Evolutionary conservation across 2,888 invertebrate species (phyloP).

Genomic region (Drosophila dives): DNA sequence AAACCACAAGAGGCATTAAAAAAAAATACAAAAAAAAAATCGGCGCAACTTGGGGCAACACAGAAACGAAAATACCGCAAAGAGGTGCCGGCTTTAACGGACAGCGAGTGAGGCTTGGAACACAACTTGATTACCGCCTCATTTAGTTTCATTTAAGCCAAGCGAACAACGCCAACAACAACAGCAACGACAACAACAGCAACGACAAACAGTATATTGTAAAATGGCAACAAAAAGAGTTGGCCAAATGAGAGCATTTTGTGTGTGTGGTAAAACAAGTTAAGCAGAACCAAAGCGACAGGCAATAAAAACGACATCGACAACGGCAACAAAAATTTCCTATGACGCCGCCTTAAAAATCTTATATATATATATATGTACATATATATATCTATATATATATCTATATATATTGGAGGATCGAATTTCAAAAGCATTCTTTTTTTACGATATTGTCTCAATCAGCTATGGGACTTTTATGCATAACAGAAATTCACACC

Average conservation of each 20-base stretch:
- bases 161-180: slow-evolving; percentile 43
- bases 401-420: slow-evolving; percentile 1
- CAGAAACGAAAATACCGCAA: slow-evolving; percentile 78
- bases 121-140: slow-evolving; percentile 82
- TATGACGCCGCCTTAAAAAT: slow-evolving; percentile 49
- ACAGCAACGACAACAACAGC: slow-evolving; percentile 8
- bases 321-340: slow-evolving; percentile 75
- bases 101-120: slow-evolving; percentile 63
- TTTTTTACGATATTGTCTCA: slow-evolving; percentile 82
- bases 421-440: slow-evolving; percentile 72
- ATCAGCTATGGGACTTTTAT: slow-evolving; percentile 64
- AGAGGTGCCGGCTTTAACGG: slow-evolving; percentile 67
- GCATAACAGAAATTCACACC: slow-evolving; percentile 49
- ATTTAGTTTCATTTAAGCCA: slow-evolving; percentile 82
- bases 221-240: slow-evolving; percentile 55
- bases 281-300: slow-evolving; percentile 68
- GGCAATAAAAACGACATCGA: slow-evolving; percentile 63
- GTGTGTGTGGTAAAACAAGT: slow-evolving; percentile 77
- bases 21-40: slow-evolving; percentile 15
- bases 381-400: background rate
- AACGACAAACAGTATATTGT: slow-evolving; percentile 59
- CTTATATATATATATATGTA: background rate
- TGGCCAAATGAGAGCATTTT: slow-evolving; percentile 79
- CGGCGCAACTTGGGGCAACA: background rate
- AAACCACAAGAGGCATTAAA: slow-evolving; percentile 72